These are phyloP conservation scores for Puntigrus tetrazona DNA, from an alignment of 2,113 vertebrate species.

Conservation along the genomic window DNA sequence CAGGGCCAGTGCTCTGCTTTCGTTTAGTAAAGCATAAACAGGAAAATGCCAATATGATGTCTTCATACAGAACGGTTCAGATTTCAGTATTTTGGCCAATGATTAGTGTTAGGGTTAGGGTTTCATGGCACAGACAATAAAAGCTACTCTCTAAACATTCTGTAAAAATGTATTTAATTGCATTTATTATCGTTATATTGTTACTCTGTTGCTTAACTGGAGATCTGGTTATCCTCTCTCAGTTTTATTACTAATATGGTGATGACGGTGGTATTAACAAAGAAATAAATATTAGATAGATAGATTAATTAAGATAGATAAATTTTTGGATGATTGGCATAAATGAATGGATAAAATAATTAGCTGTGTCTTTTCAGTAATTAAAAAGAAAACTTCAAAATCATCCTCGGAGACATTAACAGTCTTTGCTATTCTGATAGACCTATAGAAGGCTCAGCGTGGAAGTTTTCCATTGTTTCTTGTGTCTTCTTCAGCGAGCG, in stretches of 20 bases:
- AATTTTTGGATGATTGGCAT: too few species aligned
- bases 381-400: background rate
- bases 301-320: background rate
- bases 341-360: too few species aligned
- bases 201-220: background rate
- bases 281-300: background rate
- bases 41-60: background rate
- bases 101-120: too few species aligned
- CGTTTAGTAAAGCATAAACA: slow-evolving; percentile 18
- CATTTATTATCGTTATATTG: background rate
- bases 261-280: background rate
- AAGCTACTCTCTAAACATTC: background rate
- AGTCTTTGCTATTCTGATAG: background rate
- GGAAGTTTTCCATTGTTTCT: background rate
- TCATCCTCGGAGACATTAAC: background rate
- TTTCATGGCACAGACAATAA: background rate
- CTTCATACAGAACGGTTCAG: background rate
- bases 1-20: background rate
- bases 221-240: background rate
- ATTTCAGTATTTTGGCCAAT: background rate
- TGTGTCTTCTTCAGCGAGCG: background rate
- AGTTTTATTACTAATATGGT: background rate
- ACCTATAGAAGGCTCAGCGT: background rate
- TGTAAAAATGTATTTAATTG: background rate
- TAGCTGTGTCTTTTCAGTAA: background rate